These are phyloP conservation scores for Chitala chitala DNA, from an alignment of 2,113 vertebrate species.

Conservation along the genomic window DNA sequence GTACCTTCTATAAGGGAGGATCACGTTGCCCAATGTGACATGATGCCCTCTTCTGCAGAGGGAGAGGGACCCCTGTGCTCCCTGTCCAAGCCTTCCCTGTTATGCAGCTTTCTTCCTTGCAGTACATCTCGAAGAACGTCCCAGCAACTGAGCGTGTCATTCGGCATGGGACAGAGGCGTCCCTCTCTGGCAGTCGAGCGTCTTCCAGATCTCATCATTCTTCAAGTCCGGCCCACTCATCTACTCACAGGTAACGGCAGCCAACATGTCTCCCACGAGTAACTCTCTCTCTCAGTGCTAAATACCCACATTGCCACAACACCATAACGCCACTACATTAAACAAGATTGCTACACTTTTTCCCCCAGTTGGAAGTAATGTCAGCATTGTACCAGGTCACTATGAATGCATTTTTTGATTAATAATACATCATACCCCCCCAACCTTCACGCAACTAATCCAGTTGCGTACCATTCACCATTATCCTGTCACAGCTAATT, in stretches of 20 bases:
- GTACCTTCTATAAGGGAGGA: too few species aligned
- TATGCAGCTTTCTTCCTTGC: slow-evolving; percentile 34
- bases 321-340: background rate
- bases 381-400: background rate
- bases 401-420: background rate
- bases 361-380: background rate
- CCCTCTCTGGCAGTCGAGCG: slow-evolving; percentile 87
- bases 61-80: background rate
- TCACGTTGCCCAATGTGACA: background rate
- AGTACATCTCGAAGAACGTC: slow-evolving; percentile 95
- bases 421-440: background rate
- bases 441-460: background rate
- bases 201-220: slow-evolving; percentile 93
- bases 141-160: slow-evolving; percentile 87
- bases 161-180: slow-evolving; percentile 79
- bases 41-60: background rate
- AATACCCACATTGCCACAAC: background rate
- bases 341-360: background rate
- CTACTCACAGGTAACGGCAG: slow-evolving; percentile 78
- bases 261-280: background rate
- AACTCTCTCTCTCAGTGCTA: background rate
- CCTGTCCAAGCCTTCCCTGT: slow-evolving; percentile 31
- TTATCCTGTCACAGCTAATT: background rate
- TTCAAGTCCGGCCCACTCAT: slow-evolving; percentile 86
- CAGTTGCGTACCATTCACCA: background rate